phyloP scores from a whole-genome alignment of 2,797 vertebrate genomes.

The Crocidura indochinensis region DNA sequence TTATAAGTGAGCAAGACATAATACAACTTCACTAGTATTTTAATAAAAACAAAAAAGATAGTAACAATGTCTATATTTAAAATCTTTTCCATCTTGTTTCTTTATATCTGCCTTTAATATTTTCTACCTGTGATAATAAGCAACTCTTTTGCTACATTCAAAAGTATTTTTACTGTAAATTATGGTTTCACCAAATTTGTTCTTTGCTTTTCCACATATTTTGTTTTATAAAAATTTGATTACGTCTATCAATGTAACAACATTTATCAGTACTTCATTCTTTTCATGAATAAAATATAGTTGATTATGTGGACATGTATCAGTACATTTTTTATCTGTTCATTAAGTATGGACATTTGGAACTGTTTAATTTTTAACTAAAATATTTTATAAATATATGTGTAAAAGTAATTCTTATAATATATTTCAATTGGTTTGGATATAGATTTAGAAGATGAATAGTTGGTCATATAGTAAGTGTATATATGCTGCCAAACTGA shows the following conservation, averaged over 20 bases:
- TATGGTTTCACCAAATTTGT: no score
- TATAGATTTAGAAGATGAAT: neutral
- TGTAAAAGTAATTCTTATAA: neutral
- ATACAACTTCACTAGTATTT: neutral
- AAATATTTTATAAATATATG: neutral
- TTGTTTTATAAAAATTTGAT: no score
- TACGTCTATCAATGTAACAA: no score
- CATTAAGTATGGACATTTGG: neutral
- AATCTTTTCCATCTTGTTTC: neutral
- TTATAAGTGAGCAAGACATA: neutral
- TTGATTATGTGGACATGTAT: neutral
- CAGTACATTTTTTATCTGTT: neutral
- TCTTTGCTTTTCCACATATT: no score
- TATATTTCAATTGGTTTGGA: neutral
- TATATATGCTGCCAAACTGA: no score
- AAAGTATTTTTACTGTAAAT: no score
- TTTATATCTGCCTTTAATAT: neutral
- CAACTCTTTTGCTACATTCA: no score
- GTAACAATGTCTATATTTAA: neutral
- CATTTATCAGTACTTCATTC: no score
- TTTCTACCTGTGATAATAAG: no score
- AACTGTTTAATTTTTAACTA: neutral
- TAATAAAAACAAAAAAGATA: neutral
- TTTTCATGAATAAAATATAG: no score
- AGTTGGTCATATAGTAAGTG: neutral